phyloP scores from a whole-genome alignment of 2,888 invertebrate species.

The Latheticus oryzae region DNA sequence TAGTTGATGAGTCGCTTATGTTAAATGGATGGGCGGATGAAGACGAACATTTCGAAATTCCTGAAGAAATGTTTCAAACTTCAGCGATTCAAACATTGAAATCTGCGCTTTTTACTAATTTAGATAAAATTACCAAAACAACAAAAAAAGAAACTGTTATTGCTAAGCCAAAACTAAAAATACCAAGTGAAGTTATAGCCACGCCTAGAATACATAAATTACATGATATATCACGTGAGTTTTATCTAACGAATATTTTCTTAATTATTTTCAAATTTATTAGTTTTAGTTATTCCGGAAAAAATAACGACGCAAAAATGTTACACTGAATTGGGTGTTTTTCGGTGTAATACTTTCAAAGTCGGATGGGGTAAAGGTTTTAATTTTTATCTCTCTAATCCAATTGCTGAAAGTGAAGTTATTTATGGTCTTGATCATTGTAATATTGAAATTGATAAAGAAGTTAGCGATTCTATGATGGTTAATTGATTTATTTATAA shows the following conservation, averaged over 20 bases:
- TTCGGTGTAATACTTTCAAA: slow-evolving; percentile 75
- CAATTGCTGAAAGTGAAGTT: slow-evolving; percentile 11
- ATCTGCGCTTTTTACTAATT: slow-evolving; percentile 21
- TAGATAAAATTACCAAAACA: slow-evolving; percentile 6
- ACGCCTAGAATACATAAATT: slow-evolving; percentile 15
- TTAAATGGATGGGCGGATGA: no score
- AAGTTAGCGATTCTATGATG: slow-evolving; percentile 12
- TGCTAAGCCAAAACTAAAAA: neutral
- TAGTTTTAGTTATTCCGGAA: slow-evolving; percentile 9
- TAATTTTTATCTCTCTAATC: slow-evolving; percentile 58
- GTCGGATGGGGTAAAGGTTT: slow-evolving; percentile 81
- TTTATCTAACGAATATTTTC: neutral
- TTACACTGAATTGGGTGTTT: slow-evolving; percentile 70
- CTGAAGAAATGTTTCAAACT: slow-evolving; percentile 15
- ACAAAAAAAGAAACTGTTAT: neutral
- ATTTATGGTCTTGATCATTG: slow-evolving; percentile 8
- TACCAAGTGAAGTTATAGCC: slow-evolving; percentile 16
- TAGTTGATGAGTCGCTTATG: no score
- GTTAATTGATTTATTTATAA: slow-evolving; percentile 5
- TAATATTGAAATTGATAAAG: slow-evolving; percentile 1
- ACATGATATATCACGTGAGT: slow-evolving; percentile 24
- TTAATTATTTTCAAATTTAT: neutral
- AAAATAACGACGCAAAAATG: slow-evolving; percentile 44
- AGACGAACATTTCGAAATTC: slow-evolving; percentile 6
- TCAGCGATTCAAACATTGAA: slow-evolving; percentile 23